A percentile compares a stretch with the other conserved stretches of the same genome.
Conservation (phyloP, 2,888 invertebrate genomes). For the Ceraclea dissimilis region DNA sequence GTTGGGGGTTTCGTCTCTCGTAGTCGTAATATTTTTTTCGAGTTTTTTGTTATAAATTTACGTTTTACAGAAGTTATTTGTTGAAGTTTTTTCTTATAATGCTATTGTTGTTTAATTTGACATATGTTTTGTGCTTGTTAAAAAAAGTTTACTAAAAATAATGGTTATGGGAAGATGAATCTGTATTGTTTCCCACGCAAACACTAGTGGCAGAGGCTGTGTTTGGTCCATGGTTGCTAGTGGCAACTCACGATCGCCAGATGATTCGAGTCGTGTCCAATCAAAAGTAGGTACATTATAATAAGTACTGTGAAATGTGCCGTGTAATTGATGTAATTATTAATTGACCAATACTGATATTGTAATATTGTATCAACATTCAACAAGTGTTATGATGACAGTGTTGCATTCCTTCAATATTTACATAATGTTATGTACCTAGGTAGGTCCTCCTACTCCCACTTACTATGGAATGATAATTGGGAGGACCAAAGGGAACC, state of each 20-base stretch:
- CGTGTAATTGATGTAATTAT: constrained; percentile 2
- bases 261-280: constrained; percentile 19
- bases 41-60: neutral
- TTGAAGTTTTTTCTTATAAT: neutral
- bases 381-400: neutral
- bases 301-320: constrained; percentile 4
- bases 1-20: neutral
- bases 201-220: constrained; percentile 17
- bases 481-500: no score
- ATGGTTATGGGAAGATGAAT: constrained; percentile 17
- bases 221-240: constrained; percentile 1
- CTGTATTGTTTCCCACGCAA: constrained; percentile 20
- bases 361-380: neutral
- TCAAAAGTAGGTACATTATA: constrained; percentile 10
- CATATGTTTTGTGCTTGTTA: neutral
- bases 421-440: no score
- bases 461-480: no score
- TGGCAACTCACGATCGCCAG: constrained; percentile 19
- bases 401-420: no score
- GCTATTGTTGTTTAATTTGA: constrained; percentile 1
- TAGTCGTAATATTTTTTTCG: neutral
- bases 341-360: neutral
- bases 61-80: neutral
- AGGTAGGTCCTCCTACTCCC: no score
- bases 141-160: neutral